Evolutionary conservation across 2,113 vertebrate genomes (phyloP), one percentile per base, ranked within the genome.

Genomic region (Gracilinanus agilis): DNA sequence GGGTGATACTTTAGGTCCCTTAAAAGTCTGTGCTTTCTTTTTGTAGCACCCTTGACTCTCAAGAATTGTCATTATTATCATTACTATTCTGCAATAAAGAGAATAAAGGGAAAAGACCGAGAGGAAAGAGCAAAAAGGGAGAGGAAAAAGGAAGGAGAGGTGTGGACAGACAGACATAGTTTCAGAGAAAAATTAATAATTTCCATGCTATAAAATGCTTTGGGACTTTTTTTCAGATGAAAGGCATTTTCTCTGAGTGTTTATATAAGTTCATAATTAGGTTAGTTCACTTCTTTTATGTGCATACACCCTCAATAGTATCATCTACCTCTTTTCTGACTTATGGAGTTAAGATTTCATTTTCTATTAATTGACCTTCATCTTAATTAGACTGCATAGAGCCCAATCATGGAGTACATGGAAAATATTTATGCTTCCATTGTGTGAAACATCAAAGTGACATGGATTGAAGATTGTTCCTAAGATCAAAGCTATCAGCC

Each of bases 391-490:
- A 96, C 95, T 96, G 95, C 90, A 94, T 96, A 97, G 96, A 97
- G 94, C 95, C 95, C 95, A 95, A 95, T 97, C 92, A 92, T 58
- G 55, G 92, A 96, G 90, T 96, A 98, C 95, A 96, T 94, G 96
- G 97, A 96, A 97, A 96, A 98, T 97, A 98, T 97, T 98, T 98
- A 97, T 96, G 67, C 93, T 98, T 97, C 96, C 94, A 96, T 97
- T 97, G 97, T 97, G 94, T 94, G 96, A 96, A 44, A 98, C 96
- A 92, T 98, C 97, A 97, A 98, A 98, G 97, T 93, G 92, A 92
- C 96, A 96, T 92, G 95, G 55, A 54, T 44, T 97, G 94, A 58
- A 97, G 98, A 97, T 97, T 96, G 95, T 96, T 97, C 96, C 95
- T 91, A 90, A 97, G 96, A 97, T 98, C 96, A 98, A 98, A 98